These are phyloP conservation scores for Suricata suricatta DNA, from an alignment of 2,113 vertebrate species.

Conservation along the genomic window DNA sequence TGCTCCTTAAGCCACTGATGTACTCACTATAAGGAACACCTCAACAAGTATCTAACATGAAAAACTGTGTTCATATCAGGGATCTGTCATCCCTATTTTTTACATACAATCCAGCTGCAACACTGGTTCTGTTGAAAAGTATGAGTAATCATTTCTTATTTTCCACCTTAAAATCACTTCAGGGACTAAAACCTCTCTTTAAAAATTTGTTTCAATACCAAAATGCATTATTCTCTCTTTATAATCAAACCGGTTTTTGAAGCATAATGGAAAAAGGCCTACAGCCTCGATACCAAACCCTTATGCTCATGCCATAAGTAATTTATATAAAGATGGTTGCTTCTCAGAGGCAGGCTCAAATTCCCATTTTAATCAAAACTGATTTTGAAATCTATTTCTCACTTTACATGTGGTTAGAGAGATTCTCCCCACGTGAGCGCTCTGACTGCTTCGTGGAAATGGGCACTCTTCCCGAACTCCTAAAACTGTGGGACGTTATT, in stretches of 20 bases:
- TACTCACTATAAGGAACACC: not conserved
- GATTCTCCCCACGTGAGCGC: not conserved
- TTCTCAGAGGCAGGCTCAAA: constrained; percentile 49
- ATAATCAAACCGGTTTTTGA: constrained; percentile 59
- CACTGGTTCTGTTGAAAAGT: not conserved
- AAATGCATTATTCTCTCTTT: constrained; percentile 62
- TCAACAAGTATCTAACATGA: not conserved
- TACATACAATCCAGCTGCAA: not conserved
- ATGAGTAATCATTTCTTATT: constrained; percentile 1
- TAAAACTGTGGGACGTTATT: not conserved
- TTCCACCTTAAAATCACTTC: not conserved
- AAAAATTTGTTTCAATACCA: constrained; percentile 38
- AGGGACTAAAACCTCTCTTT: not conserved
- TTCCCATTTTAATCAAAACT: constrained; percentile 63
- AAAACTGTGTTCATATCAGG: not conserved
- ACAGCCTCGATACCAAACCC: not conserved
- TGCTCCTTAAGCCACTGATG: not conserved
- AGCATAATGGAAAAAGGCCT: constrained; percentile 50
- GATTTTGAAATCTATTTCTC: constrained; percentile 64
- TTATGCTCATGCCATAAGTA: constrained; percentile 31
- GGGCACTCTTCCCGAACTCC: constrained; percentile 49
- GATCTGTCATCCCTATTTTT: not conserved
- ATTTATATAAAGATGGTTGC: constrained; percentile 44
- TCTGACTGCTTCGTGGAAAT: constrained; percentile 20
- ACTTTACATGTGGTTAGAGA: constrained; percentile 64